phyloP scores from a whole-genome alignment of 2,113 vertebrate species.

The Chitala chitala region DNA sequence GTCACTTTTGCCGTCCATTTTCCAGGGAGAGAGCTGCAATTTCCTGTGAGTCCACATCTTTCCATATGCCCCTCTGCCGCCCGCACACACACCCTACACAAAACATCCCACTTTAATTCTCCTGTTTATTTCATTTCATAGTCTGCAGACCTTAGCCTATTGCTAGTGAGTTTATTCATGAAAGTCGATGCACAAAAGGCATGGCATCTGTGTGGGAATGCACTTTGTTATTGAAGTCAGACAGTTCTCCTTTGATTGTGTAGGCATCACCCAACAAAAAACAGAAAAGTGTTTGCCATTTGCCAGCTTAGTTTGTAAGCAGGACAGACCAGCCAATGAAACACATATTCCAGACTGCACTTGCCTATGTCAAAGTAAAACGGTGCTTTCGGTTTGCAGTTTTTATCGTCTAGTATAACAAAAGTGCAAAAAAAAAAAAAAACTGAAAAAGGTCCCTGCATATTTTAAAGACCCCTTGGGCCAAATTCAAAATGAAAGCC shows the following conservation, averaged over 20 bases:
- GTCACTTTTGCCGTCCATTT: background rate
- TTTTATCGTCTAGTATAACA: conserved; percentile 29
- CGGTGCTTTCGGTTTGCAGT: background rate
- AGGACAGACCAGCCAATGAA: background rate
- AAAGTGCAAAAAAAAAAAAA: conserved; percentile 23
- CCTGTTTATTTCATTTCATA: background rate
- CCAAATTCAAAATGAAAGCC: conserved; percentile 24
- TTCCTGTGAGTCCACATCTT: background rate
- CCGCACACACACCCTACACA: background rate
- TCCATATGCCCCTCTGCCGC: background rate
- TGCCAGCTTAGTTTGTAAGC: background rate
- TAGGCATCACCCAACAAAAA: background rate
- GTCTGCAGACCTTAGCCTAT: background rate
- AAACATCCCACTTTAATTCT: conserved; percentile 5
- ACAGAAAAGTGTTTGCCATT: background rate
- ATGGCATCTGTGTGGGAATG: background rate
- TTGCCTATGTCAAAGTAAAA: conserved; percentile 15
- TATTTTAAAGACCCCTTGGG: conserved; percentile 22
- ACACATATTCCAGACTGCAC: background rate
- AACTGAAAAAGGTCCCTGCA: conserved; percentile 24
- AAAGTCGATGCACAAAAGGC: background rate
- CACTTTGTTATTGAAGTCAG: background rate
- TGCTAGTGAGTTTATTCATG: background rate
- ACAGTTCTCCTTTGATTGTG: background rate
- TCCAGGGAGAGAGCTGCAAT: background rate